Percentiles rank a stretch among this genome's conserved stretches.
Evolutionary conservation across 2,888 invertebrate genomes (phyloP).

Genomic region (Cerceris rybyensis): DNA sequence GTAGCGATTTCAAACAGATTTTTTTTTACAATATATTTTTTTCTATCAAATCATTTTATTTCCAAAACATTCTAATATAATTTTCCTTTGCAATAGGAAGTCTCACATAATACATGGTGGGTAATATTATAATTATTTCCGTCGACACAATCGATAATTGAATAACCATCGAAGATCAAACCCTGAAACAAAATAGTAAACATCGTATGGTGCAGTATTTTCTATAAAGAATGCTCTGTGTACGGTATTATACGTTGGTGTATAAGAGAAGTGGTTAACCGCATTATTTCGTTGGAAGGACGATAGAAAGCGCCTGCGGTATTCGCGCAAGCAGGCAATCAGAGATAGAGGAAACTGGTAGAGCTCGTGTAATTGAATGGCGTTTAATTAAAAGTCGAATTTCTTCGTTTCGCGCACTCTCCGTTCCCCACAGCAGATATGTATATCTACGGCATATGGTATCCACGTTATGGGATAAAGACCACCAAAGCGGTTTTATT

Average conservation of each 20-base stretch:
- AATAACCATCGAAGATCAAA: too few species aligned
- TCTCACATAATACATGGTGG: too few species aligned
- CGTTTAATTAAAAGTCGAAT: conserved; percentile 75
- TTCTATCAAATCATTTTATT: too few species aligned
- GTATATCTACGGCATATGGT: conserved; percentile 47
- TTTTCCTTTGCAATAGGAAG: too few species aligned
- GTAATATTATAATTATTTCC: background rate
- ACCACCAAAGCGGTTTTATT: conserved; percentile 59
- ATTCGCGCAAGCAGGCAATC: conserved; percentile 31
- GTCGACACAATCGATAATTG: background rate
- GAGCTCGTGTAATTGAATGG: conserved; percentile 71
- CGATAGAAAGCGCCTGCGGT: conserved; percentile 43
- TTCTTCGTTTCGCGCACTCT: conserved; percentile 54
- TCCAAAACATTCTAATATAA: too few species aligned
- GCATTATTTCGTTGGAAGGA: conserved; percentile 61
- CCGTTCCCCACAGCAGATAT: conserved; percentile 9
- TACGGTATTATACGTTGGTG: conserved; percentile 1
- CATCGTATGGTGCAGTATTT: too few species aligned
- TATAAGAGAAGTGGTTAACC: conserved; percentile 46
- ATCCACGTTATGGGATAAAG: conserved; percentile 59
- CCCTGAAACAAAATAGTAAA: background rate
- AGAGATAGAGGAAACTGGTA: conserved; percentile 25
- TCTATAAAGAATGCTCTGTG: background rate
- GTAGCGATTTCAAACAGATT: too few species aligned
- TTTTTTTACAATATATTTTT: too few species aligned